Evolutionary conservation across 2,888 invertebrate species (phyloP).

Genomic region (Tetrapedia diversipes): DNA sequence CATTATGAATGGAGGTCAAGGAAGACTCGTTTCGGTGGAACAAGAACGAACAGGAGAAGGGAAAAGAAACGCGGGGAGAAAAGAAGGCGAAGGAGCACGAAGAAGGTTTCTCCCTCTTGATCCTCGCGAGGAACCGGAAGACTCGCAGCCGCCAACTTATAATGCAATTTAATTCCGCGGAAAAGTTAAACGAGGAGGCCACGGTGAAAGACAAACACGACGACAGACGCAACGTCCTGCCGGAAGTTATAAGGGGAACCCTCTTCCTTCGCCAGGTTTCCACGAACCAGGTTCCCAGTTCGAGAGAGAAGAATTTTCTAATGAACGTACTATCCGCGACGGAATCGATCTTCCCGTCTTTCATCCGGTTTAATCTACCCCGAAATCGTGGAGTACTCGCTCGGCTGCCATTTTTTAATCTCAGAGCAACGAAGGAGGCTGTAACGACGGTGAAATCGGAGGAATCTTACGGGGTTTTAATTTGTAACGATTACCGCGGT

Average conservation of each 20-base stretch:
- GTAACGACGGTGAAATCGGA: neutral
- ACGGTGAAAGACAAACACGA: conserved; percentile 31
- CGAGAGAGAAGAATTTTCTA: neutral
- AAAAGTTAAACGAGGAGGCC: conserved; percentile 21
- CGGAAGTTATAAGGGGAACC: neutral
- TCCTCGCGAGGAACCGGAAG: neutral
- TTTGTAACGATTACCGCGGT: neutral
- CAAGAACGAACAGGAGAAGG: neutral
- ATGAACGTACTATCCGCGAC: conserved; percentile 9
- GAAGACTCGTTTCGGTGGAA: conserved; percentile 38
- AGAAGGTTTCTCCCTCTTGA: no score
- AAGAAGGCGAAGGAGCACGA: neutral
- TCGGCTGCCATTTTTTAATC: neutral
- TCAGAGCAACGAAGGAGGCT: neutral
- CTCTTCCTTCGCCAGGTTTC: neutral
- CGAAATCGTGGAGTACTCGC: neutral
- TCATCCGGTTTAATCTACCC: neutral
- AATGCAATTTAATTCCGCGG: conserved; percentile 45
- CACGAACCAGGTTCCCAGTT: neutral
- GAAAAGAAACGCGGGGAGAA: neutral
- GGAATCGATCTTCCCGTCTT: conserved; percentile 9
- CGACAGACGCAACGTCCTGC: neutral
- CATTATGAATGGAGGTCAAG: conserved; percentile 57
- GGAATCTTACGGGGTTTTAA: neutral
- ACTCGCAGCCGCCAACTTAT: neutral